These are phyloP conservation scores for Anguilla megastoma DNA, from an alignment of 2,797 vertebrate genomes.

Conservation along the genomic window DNA sequence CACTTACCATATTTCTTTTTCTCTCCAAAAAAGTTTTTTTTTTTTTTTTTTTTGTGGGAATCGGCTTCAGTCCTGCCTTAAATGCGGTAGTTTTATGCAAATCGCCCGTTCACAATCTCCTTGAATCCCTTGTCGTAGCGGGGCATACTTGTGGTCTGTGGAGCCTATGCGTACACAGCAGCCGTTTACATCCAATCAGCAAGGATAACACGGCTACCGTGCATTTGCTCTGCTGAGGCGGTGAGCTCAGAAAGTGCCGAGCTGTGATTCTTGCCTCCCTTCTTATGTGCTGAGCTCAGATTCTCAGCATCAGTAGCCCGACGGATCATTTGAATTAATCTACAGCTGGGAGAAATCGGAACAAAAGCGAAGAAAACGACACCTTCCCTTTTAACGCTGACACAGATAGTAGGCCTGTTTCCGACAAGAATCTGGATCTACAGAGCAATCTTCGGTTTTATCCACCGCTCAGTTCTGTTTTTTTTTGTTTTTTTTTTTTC, in stretches of 20 bases:
- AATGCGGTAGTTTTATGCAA: neutral
- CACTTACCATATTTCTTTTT: neutral
- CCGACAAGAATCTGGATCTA: neutral
- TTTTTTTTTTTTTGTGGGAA: neutral
- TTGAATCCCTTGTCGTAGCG: neutral
- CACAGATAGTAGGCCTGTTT: neutral
- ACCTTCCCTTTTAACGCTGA: neutral
- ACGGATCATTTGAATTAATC: constrained; percentile 26
- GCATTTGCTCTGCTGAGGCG: neutral
- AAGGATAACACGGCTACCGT: neutral
- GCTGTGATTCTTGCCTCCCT: constrained; percentile 45
- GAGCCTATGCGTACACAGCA: neutral
- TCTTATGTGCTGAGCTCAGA: constrained; percentile 68
- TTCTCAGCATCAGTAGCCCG: constrained; percentile 46
- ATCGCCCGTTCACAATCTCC: neutral
- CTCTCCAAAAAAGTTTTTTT: neutral
- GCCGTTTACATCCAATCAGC: neutral
- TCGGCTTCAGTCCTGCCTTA: neutral
- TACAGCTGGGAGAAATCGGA: constrained; percentile 17
- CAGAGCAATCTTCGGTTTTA: neutral
- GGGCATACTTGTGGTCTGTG: neutral
- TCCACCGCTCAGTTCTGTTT: neutral
- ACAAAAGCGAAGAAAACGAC: neutral
- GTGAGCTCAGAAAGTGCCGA: neutral
- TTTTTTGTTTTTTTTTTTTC: no score